Percentiles rank a stretch among this genome's conserved stretches.
These are phyloP conservation scores for Phrynosoma blainvillii DNA, from an alignment of 2,113 vertebrate genomes.

Conservation along the genomic window DNA sequence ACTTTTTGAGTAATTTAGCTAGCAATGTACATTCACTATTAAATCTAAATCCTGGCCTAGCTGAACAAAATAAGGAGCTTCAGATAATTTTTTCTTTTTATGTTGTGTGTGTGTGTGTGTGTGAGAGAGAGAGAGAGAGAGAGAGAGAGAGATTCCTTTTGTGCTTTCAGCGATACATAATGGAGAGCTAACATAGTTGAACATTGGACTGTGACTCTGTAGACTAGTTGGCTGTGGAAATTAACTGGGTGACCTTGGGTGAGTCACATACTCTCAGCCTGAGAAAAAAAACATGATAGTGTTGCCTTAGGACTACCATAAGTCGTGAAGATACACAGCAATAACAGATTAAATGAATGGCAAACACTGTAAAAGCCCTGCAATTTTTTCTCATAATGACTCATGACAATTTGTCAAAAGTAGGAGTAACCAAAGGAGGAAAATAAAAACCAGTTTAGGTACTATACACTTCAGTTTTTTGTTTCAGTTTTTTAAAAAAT, in stretches of 20 bases:
- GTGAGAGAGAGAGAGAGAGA: background rate
- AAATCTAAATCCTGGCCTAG: background rate
- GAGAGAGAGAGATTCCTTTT: background rate
- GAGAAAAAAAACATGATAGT: too few species aligned
- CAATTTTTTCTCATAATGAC: background rate
- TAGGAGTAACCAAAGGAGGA: rapidly evolving
- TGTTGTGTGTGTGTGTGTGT: background rate
- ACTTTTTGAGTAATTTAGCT: background rate
- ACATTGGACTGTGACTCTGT: too few species aligned
- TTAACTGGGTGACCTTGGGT: too few species aligned
- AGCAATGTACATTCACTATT: background rate
- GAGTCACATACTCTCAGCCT: too few species aligned
- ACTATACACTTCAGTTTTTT: rapidly evolving
- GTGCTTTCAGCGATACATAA: rapidly evolving
- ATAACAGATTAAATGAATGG: background rate
- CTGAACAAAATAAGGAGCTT: background rate
- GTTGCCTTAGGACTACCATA: too few species aligned
- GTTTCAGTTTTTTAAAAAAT: background rate
- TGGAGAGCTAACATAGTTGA: background rate
- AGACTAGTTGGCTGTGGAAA: too few species aligned
- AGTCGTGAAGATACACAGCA: too few species aligned
- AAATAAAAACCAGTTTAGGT: background rate
- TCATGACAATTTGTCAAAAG: slow-evolving; percentile 9
- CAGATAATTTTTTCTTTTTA: background rate
- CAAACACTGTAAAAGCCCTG: background rate